Evolutionary conservation across 2,888 invertebrate species (phyloP).

Genomic region (Tigriopus californicus): DNA sequence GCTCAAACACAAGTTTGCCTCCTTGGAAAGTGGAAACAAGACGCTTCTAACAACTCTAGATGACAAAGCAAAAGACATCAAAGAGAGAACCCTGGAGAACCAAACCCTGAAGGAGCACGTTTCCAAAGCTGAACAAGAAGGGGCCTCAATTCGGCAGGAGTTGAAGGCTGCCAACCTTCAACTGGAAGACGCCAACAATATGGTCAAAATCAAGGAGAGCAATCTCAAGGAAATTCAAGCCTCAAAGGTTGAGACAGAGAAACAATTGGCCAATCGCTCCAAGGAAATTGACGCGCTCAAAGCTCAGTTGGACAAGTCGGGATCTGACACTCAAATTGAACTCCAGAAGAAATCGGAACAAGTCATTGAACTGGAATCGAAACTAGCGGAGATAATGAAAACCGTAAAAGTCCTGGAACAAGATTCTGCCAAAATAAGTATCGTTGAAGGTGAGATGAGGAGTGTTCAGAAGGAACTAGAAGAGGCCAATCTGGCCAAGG

Average conservation of each 20-base stretch:
- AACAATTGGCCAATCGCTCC: constrained; percentile 21
- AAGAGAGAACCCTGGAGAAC: constrained; percentile 1
- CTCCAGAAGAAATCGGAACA: constrained; percentile 2
- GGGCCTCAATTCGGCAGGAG: constrained; percentile 6
- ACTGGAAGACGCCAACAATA: constrained; percentile 19
- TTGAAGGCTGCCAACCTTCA: constrained; percentile 23
- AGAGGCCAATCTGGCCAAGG: constrained; percentile 29
- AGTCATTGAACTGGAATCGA: not conserved
- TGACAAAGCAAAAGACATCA: constrained; percentile 16
- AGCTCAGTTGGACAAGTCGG: not conserved
- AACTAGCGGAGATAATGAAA: constrained; percentile 21
- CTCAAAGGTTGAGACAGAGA: not conserved
- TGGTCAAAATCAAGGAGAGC: constrained; percentile 16
- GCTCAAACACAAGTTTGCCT: constrained; percentile 17
- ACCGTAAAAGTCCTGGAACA: constrained; percentile 26
- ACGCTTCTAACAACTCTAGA: constrained; percentile 16
- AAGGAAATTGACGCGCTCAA: constrained; percentile 22
- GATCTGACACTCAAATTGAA: constrained; percentile 7
- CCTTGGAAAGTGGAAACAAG: constrained; percentile 16
- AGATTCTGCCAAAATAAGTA: not conserved
- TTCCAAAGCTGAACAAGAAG: not conserved
- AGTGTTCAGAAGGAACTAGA: constrained; percentile 32
- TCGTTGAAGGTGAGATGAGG: constrained; percentile 1
- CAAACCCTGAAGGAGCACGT: not conserved
- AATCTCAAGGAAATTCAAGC: constrained; percentile 12